Conservation (phyloP, 2,113 vertebrate genomes). For the Gasterosteus aculeatus region DNA sequence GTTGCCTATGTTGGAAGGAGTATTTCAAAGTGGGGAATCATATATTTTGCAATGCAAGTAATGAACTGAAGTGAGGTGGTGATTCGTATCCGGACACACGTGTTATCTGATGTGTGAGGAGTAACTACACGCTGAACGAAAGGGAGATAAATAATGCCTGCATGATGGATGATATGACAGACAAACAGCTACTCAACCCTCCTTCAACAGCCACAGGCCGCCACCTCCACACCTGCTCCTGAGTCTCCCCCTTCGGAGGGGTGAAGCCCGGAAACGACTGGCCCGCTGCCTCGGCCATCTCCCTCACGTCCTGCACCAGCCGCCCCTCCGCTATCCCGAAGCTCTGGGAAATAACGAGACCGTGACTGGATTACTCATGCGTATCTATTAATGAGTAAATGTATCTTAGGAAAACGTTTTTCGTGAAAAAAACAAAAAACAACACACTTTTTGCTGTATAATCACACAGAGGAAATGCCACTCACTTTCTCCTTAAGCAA, state of each 20-base stretch:
- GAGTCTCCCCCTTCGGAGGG: constrained; percentile 89
- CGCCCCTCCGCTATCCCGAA: constrained; percentile 90
- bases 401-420: not conserved
- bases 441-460: not conserved
- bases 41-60: no score
- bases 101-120: not conserved
- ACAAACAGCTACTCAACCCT: not conserved
- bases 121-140: not conserved
- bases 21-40: no score
- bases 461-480: not conserved
- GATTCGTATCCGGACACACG: not conserved
- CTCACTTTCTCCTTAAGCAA: constrained; percentile 92
- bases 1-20: not conserved
- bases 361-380: not conserved
- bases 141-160: not conserved
- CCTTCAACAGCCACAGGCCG: no score
- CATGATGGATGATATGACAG: not conserved
- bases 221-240: constrained; percentile 84
- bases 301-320: constrained; percentile 82
- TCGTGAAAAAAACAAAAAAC: not conserved
- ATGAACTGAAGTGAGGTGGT: no score
- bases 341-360: constrained; percentile 77
- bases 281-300: constrained; percentile 88
- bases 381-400: not conserved
- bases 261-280: constrained; percentile 85